Base-by-base conservation (phyloP, 2,888 invertebrate genomes). In the Eupsilia transversa region DNA sequence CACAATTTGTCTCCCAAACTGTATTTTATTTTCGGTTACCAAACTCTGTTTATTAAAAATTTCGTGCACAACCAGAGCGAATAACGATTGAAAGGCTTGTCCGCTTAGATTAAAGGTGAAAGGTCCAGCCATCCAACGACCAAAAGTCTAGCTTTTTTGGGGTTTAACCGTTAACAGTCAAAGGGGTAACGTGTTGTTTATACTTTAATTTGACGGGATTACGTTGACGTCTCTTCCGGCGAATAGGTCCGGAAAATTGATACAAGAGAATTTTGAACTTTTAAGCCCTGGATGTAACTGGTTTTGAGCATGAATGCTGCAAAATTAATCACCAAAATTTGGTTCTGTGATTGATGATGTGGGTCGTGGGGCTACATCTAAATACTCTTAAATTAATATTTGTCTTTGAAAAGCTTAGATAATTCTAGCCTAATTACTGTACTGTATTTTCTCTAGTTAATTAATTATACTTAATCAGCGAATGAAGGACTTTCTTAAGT, bases 201-300 rank as follows among this genome's bases (percentile, higher is more conserved):
- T 77, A 64, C 69, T 83, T 83, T 82, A 85, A 82, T 85, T 79
- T 84, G 65, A 65, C 59, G 59, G 73, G 76, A 70, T 73, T 83
- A 72, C 52, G 64, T 33, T 63, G 67, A 73, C 38, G 27, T 71
- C 38, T 52, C 65, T 57, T 64, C 43, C 54, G 35, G 14, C 14
- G 56, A n/a, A 33, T 69, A 30, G 57, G 12, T 67, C 52, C 60
- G 65, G 52, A 38, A 77, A 83, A 75, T 67, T 72, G 35, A 33
- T 70, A 72, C n/a, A 73, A 73, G 65, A 71, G 70, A 67, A 61
- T 66, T 73, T 14, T 67, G 52, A 64, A 80, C 68, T 61, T 74
- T 83, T 69, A 77, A 85, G 56, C 86, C 52, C 63, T 30, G n/a
- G 54, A 27, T 35, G 70, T 66, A 56, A 73, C 17, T 57, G 59